Base-by-base conservation (phyloP, 2,113 vertebrate genomes). In the Raja brachyura region DNA sequence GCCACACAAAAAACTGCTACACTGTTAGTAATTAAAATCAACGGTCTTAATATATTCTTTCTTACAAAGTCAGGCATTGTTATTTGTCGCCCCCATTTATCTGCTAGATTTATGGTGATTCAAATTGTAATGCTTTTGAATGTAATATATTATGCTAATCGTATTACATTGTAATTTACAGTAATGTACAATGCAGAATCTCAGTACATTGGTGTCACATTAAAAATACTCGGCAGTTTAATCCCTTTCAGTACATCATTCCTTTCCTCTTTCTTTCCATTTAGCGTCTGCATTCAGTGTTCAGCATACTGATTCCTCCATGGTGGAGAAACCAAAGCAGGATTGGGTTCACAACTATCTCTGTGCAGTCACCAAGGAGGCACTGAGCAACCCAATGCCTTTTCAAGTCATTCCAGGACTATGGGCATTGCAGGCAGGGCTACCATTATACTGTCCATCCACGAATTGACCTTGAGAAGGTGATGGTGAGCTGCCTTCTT, bases 121-220 rank as follows among this genome's bases (percentile, higher is more conserved):
- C 39, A 92, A 74, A 92, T 54, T 25, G 73, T 74, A 54, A 14
- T 92, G 66, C 18, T 70, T 92, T 25, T 10, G 63, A 48, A 70
- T 48, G 5, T 25, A 92, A 92, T 92, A 92, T 54, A 70, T 92
- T 74, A 73, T 74, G 33, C 20, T 92, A 92, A 92, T 92, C 73
- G 90, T 54, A 74, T 70, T 18, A 20, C 66, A 66, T 66, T 92
- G 22, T 25, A 92, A 92, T 70, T 16, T 54, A 22, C 9, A 92
- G 11, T 48, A 73, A 74, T 48, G n/a, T 73, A 68, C 33, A 92
- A 92, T 31, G 28, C 11, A 63, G 59, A 59, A 31, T 88, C 68
- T 13, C 88, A 39, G 20, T 25, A 73, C 73, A 92, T 73, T 92
- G 90, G 20, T 92, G 66, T 39, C 68, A 54, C 4, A 74, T 74